These are phyloP conservation scores for Fulica atra DNA, from an alignment of 2,113 vertebrate species.

Conservation along the genomic window DNA sequence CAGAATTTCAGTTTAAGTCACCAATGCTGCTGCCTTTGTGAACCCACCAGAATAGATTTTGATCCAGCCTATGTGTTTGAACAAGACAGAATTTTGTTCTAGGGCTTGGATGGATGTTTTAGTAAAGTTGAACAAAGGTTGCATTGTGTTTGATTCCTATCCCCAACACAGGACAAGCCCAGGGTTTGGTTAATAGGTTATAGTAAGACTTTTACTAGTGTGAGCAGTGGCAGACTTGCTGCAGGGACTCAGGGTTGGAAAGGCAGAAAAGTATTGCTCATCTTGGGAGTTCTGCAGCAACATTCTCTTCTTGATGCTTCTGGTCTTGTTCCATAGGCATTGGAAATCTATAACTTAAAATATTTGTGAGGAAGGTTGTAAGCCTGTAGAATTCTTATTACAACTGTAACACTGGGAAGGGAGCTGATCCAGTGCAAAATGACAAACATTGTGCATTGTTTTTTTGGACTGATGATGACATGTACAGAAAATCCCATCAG, in stretches of 20 bases:
- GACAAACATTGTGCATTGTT: constrained; percentile 2
- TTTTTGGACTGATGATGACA: constrained; percentile 11
- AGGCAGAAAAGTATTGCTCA: neutral
- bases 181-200: neutral
- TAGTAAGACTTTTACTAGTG: neutral
- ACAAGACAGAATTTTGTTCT: neutral
- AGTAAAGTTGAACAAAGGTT: neutral
- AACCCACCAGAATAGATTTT: neutral
- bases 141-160: neutral
- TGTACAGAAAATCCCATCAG: constrained; percentile 41
- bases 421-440: neutral
- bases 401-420: neutral
- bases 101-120: neutral
- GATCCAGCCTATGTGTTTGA: neutral
- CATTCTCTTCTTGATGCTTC: neutral
- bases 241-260: neutral
- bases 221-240: neutral
- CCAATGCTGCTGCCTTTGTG: rapidly evolving
- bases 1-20: neutral
- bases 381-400: neutral
- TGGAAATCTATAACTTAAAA: neutral
- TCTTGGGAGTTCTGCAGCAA: neutral
- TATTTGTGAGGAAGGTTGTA: neutral
- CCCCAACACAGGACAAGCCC: neutral
- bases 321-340: neutral